phyloP scores from a whole-genome alignment of 2,797 vertebrate genomes.

The Pogoniulus pusillus region DNA sequence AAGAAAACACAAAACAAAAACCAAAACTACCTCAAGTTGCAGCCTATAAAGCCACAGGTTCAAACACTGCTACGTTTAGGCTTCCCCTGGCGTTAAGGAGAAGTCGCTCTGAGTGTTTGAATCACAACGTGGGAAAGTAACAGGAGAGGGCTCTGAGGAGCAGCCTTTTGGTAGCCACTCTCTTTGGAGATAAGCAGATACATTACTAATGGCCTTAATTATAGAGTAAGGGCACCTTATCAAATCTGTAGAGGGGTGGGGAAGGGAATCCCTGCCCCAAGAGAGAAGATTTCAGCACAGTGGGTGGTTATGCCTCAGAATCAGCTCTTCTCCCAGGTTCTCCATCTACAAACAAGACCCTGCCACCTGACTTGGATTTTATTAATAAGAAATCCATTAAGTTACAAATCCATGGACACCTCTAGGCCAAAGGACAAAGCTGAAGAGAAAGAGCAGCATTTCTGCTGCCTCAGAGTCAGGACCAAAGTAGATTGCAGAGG shows the following conservation, averaged over 20 bases:
- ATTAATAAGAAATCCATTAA: neutral
- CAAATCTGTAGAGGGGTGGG: neutral
- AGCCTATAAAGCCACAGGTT: neutral
- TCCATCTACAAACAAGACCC: neutral
- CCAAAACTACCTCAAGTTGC: neutral
- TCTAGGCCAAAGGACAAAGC: neutral
- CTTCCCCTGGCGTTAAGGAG: fast-evolving
- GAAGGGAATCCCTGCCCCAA: too few relatives aligned
- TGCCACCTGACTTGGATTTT: neutral
- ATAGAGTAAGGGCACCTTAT: neutral
- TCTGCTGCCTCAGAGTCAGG: neutral
- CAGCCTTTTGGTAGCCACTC: neutral
- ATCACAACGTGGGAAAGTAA: neutral
- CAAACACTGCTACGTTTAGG: neutral
- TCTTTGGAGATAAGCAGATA: neutral
- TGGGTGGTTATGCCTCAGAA: neutral
- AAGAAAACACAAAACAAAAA: neutral
- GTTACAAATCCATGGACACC: neutral
- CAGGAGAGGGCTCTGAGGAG: neutral
- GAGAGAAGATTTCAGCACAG: neutral
- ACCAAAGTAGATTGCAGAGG: neutral
- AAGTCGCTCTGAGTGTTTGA: neutral
- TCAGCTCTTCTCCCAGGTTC: neutral
- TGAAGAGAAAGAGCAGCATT: neutral
- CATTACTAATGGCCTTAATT: neutral